Evolutionary conservation across 2,797 vertebrate species (phyloP).

Genomic region (Lemur catta): DNA sequence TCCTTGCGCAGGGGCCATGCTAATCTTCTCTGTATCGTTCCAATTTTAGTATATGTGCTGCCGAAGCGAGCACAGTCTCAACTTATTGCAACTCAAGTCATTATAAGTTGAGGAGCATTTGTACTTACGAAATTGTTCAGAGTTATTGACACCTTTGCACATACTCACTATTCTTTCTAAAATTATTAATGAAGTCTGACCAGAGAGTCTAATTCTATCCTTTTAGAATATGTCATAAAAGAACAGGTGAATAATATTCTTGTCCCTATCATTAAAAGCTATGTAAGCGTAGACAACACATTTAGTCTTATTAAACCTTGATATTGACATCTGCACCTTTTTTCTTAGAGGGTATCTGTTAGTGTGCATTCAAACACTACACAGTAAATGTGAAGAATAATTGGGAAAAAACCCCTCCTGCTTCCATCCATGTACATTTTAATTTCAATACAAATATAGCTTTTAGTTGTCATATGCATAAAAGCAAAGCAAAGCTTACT

Average conservation of each 20-base stretch:
- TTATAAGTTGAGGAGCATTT: background rate
- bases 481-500: background rate
- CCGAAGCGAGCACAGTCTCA: no score
- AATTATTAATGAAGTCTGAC: background rate
- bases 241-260: background rate
- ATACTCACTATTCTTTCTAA: background rate
- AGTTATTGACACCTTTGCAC: background rate
- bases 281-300: background rate
- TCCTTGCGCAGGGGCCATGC: no score
- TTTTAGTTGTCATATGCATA: background rate
- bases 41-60: no score
- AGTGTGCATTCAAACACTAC: background rate
- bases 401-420: background rate
- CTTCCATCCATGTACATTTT: background rate
- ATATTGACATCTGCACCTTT: background rate
- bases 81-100: background rate
- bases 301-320: background rate
- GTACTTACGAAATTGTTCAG: background rate
- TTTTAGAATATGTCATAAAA: background rate
- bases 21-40: no score
- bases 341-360: background rate
- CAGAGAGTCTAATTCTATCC: background rate
- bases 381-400: background rate
- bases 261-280: background rate
- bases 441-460: background rate